Base-by-base conservation (phyloP, 2,797 vertebrate species). In the Decapterus maruadsi region DNA sequence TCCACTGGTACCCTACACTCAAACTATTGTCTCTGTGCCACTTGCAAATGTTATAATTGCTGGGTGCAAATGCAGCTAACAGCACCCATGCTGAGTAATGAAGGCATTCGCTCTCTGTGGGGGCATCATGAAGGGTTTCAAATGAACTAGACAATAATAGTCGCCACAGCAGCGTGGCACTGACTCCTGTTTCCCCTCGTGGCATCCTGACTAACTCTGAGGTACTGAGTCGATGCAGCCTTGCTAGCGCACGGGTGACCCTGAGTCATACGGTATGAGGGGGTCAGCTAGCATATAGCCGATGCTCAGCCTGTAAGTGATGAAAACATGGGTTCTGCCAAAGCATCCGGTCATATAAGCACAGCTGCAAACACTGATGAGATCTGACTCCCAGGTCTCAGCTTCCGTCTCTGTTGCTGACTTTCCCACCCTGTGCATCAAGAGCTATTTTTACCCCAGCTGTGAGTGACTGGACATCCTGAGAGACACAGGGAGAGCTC, bases 371-470 rank as follows among this genome's bases (percentile, higher is more conserved):
- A 89, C 68, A 40, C 87, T 90, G 92, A 93, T 89, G 89, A 85
- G 92, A 91, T 89, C 63, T 91, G 93, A 93, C 92, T 93, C 87
- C 69, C 88, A 81, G 91, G 93, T 93, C 94, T 94, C 94, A 59
- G 90, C 90, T 94, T 94, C 93, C 86, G 72, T 92, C 92, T 88
- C 88, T 75, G 82, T 83, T 86, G 90, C 92, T 92, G 90, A 94
- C 92, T 95, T 96, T 94, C 94, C 93, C 95, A 95, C 91, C 90
- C 89, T 87, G 93, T 88, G 80, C 85, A 90, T 92, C 81, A 69
- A 60, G 64, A 75, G 89, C 93, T 95, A 95, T 96, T 95, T 95
- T 94, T 95, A 95, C 87, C 86, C 82, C 73, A 67, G 89, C 91
- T 89, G 86, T 93, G 92, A 93, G 87, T 93, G 92, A 93, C 91